A percentile compares a stretch with the other conserved stretches of the same genome.
Evolutionary conservation across 1,140 invertebrate species (phyloP).

Genomic region (Halictus rubicundus): DNA sequence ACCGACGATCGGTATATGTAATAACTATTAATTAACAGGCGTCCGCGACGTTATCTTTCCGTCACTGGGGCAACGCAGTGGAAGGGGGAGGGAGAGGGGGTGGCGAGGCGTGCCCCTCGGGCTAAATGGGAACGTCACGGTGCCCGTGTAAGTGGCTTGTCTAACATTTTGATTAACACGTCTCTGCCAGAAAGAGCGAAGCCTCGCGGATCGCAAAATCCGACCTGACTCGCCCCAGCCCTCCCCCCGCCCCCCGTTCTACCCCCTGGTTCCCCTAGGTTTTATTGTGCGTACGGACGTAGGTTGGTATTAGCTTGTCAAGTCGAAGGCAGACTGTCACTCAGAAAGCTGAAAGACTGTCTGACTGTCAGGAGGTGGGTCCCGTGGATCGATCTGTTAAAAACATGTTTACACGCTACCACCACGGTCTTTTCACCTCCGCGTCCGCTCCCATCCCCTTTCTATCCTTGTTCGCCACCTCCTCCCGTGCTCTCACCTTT

Average conservation of each 20-base stretch:
- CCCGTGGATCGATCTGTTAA: slow-evolving; percentile 67
- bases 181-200: slow-evolving; percentile 70
- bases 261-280: slow-evolving; percentile 21
- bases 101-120: slow-evolving; percentile 46
- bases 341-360: slow-evolving; percentile 62
- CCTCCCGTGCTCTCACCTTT: neutral
- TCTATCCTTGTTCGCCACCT: neutral
- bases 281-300: slow-evolving; percentile 61
- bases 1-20: slow-evolving; percentile 42
- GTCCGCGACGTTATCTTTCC: slow-evolving; percentile 50
- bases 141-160: slow-evolving; percentile 80
- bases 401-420: slow-evolving; percentile 70
- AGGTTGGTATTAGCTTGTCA: slow-evolving; percentile 80
- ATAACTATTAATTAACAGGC: slow-evolving; percentile 66
- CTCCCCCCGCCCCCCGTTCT: too few relatives aligned
- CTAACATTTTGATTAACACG: slow-evolving; percentile 82
- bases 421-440: slow-evolving; percentile 50
- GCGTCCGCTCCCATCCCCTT: neutral
- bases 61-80: slow-evolving; percentile 41
- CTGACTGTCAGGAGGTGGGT: slow-evolving; percentile 56
- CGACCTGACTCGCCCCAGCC: slow-evolving; percentile 7
- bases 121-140: slow-evolving; percentile 80
- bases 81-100: neutral
- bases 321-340: slow-evolving; percentile 65
- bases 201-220: slow-evolving; percentile 73